phyloP scores from a whole-genome alignment of 2,888 invertebrate genomes.

The Drosophila birchii region DNA sequence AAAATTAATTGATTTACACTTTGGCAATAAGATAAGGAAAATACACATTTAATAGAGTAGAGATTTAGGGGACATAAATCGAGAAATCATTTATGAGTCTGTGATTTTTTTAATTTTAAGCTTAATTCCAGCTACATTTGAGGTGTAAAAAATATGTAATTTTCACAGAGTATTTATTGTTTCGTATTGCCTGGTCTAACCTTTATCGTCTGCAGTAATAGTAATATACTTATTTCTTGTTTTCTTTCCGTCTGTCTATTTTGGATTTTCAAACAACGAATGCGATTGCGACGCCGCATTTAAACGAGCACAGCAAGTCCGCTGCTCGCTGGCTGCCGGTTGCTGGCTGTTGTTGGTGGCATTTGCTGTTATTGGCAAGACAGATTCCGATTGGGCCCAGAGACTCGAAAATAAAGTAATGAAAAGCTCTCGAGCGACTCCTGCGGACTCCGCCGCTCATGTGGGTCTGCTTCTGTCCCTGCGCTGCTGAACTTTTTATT shows the following conservation, averaged over 20 bases:
- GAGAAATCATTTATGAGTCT: background rate
- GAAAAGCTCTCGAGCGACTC: constrained; percentile 39
- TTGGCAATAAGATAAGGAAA: constrained; percentile 6
- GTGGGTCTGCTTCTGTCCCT: constrained; percentile 11
- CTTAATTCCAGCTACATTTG: background rate
- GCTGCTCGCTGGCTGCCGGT: constrained; percentile 12
- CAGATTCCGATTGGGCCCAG: constrained; percentile 46
- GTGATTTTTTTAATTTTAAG: too few species aligned
- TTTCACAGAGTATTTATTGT: constrained; percentile 8
- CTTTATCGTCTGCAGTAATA: constrained; percentile 35
- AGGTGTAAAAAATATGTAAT: background rate
- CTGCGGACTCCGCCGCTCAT: constrained; percentile 13
- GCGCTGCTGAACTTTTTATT: constrained; percentile 41
- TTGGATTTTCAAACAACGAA: constrained; percentile 44
- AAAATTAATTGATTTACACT: constrained; percentile 19
- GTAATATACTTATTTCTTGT: constrained; percentile 48
- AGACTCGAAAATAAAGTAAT: constrained; percentile 57
- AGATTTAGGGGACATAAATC: background rate
- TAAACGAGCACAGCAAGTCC: constrained; percentile 49
- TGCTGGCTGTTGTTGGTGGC: constrained; percentile 22
- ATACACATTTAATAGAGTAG: background rate
- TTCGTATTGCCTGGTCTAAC: background rate
- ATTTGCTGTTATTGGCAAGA: constrained; percentile 43
- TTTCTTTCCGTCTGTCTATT: constrained; percentile 42
- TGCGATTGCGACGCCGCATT: constrained; percentile 48